Evolutionary conservation across 1,140 invertebrate genomes (phyloP).

Genomic region (Drosophila mauritiana): DNA sequence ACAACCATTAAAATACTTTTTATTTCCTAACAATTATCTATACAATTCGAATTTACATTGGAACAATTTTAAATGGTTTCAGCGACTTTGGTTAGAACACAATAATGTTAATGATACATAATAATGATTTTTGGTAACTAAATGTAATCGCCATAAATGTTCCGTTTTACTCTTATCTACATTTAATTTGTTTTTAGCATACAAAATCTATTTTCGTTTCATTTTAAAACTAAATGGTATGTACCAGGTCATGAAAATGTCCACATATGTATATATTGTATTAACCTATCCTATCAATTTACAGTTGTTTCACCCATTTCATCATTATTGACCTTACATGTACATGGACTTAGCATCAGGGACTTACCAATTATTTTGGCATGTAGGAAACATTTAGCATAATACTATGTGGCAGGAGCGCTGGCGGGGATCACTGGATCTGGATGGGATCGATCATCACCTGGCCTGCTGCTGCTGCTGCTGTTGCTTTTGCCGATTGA

Average conservation of each 20-base stretch:
- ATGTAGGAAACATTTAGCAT: constrained; percentile 28
- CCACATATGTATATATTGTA: neutral
- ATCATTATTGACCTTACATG: neutral
- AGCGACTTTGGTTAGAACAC: no score
- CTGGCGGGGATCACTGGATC: constrained; percentile 19
- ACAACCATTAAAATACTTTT: no score
- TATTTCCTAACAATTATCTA: neutral
- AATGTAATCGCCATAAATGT: no score
- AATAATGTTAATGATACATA: no score
- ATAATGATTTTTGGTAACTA: no score
- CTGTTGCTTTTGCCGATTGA: constrained; percentile 69
- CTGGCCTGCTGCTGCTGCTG: constrained; percentile 62
- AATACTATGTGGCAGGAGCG: constrained; percentile 63
- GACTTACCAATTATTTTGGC: constrained; percentile 45
- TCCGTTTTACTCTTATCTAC: no score
- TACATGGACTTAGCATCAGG: constrained; percentile 16
- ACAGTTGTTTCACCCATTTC: neutral
- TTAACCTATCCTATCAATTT: neutral
- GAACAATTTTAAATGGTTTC: neutral
- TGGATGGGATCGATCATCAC: constrained; percentile 42
- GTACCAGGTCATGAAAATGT: neutral
- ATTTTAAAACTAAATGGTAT: no score
- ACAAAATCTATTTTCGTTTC: no score
- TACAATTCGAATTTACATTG: neutral
- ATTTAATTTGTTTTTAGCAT: no score